Evolutionary conservation across 2,888 invertebrate genomes (phyloP), one percentile per base, ranked within the genome.

Genomic region (Pyralis farinalis): DNA sequence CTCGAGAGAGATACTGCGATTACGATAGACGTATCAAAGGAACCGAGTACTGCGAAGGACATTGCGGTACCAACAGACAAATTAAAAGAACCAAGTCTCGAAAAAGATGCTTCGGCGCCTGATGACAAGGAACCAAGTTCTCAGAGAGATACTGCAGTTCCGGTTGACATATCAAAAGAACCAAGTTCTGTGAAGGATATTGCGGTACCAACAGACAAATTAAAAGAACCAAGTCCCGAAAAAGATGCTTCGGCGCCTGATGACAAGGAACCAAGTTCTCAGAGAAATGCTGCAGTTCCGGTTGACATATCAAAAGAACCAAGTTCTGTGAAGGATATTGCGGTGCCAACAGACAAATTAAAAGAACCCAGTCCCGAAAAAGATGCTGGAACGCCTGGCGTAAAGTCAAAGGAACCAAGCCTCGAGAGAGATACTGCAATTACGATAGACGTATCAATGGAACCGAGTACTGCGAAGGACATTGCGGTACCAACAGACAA

Each of bases 201-300:
- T 43, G 1, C 3, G 3, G 41, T 11, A 4, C 28, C 38, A n/a
- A n/a, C n/a, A 31, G 40, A 39, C 6, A 44, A 47, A 33, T 20
- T 32, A 28, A 37, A 7, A 33, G 37, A 3, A n/a, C 12, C n/a
- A n/a, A 53, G 44, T 12, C 43, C 47, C 2, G 37, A 36, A 3
- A 37, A 27, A 12, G 12, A 11, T 0, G 37, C 46, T 0, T 44
- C n/a, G 5, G 1, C 16, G 1, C n/a, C n/a, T n/a, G n/a, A n/a
- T n/a, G n/a, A n/a, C n/a, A 53, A 51, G 25, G 38, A 33, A 12
- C 37, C 47, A 3, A 50, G 52, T 2, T 43, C 46, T 4, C 25
- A 34, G 10, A 25, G 25, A 11, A 8, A 25, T 7, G 21, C 7
- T 21, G 21, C 21, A 7, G 0, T 7, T 9, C 7, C 12, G 12